A percentile compares a stretch with the other conserved stretches of the same genome.
Conservation (phyloP, 2,888 invertebrate species). For the Teinopalpus imperialis region DNA sequence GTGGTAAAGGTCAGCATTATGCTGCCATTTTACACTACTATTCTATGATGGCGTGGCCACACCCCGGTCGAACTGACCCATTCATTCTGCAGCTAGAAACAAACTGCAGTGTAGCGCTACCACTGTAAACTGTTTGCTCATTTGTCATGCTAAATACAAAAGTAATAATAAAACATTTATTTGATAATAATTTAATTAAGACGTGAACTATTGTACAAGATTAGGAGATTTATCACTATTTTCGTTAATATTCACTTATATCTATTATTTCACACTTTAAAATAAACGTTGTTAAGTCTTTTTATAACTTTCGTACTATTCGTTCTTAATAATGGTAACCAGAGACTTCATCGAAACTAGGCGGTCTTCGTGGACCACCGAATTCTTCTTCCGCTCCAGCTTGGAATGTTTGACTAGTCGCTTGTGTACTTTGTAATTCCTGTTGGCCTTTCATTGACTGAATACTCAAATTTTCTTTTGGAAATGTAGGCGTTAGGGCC, state of each 20-base stretch:
- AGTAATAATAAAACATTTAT: no score
- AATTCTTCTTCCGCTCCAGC: slow-evolving; percentile 57
- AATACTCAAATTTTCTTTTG: no score
- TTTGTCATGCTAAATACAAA: no score
- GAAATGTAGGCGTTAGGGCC: neutral
- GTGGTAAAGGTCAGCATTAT: no score
- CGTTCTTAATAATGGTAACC: slow-evolving; percentile 62
- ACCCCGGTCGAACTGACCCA: no score
- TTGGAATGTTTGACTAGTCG: slow-evolving; percentile 31
- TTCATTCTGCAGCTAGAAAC: no score
- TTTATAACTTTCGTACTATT: neutral
- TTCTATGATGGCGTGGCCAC: no score
- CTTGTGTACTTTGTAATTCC: slow-evolving; percentile 29
- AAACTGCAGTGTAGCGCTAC: no score
- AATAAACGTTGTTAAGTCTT: neutral
- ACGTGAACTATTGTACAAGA: slow-evolving; percentile 19
- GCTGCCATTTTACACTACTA: no score
- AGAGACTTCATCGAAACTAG: slow-evolving; percentile 57
- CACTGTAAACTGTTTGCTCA: no score
- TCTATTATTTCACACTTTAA: neutral
- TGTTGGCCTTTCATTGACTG: slow-evolving; percentile 17
- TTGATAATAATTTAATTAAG: slow-evolving; percentile 29
- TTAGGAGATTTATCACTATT: slow-evolving; percentile 5
- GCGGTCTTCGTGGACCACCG: slow-evolving; percentile 55
- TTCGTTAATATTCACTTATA: slow-evolving; percentile 5